phyloP scores from a whole-genome alignment of 2,888 invertebrate species.

The Carterocephalus palaemon region DNA sequence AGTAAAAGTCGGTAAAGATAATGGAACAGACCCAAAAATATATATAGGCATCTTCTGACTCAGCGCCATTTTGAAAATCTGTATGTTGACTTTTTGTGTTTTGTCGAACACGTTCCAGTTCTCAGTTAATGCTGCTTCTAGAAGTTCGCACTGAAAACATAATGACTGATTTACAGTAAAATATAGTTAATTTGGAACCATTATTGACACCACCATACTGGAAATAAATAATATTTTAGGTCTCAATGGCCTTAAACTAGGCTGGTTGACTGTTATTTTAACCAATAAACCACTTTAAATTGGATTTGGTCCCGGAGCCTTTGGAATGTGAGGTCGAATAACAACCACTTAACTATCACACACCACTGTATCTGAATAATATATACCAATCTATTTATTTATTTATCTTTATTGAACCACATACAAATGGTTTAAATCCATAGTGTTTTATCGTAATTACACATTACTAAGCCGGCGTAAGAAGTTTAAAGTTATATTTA shows the following conservation, averaged over 20 bases:
- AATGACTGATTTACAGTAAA: background rate
- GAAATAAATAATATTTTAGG: background rate
- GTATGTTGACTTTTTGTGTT: constrained; percentile 48
- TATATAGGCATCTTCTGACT: constrained; percentile 64
- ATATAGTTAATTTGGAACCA: background rate
- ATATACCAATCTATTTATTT: too few species aligned
- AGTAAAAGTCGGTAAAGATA: constrained; percentile 65
- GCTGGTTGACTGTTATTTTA: too few species aligned
- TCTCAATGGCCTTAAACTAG: background rate
- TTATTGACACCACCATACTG: constrained; percentile 2
- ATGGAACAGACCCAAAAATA: constrained; percentile 61
- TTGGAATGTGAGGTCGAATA: too few species aligned
- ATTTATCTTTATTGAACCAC: too few species aligned
- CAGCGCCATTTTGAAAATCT: constrained; percentile 60
- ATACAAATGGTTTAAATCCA: too few species aligned
- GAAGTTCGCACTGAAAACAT: constrained; percentile 50
- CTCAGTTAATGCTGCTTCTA: constrained; percentile 54
- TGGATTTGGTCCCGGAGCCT: too few species aligned
- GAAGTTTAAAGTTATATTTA: too few species aligned
- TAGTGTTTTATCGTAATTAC: too few species aligned
- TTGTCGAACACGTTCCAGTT: constrained; percentile 63
- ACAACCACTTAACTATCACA: too few species aligned
- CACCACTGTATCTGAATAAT: too few species aligned
- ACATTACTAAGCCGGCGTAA: too few species aligned
- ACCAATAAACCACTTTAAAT: too few species aligned